phyloP scores from a whole-genome alignment of 2,113 vertebrate species.

The Casuarius casuarius region DNA sequence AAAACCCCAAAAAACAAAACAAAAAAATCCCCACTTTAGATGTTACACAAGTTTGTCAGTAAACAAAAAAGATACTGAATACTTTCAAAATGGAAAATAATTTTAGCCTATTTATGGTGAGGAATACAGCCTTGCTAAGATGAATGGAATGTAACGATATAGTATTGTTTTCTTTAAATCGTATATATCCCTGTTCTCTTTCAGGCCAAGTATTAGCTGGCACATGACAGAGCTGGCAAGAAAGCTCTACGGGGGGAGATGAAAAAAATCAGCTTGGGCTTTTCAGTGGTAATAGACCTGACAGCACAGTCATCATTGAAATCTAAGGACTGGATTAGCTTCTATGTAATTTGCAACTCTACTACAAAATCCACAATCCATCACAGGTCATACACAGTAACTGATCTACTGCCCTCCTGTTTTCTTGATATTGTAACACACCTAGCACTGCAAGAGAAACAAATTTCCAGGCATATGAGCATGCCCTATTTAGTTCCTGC shows the following conservation, averaged over 20 bases:
- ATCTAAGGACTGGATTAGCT: background rate
- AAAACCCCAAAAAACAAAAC: background rate
- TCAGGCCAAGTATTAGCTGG: background rate
- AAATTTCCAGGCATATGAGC: fast-evolving
- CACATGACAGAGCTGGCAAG: background rate
- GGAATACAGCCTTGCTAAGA: background rate
- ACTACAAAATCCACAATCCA: no score
- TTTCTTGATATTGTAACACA: background rate
- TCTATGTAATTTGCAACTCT: background rate
- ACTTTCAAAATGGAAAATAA: background rate
- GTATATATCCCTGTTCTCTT: background rate
- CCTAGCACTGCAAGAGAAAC: background rate
- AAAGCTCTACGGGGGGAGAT: background rate
- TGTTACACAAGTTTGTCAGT: background rate
- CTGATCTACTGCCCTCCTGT: background rate
- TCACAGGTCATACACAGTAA: background rate
- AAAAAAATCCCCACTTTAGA: background rate
- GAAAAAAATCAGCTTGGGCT: background rate
- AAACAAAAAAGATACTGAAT: background rate
- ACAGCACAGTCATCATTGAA: background rate
- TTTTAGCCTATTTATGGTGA: background rate
- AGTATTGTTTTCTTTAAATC: background rate
- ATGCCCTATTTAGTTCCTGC: background rate
- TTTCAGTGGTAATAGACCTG: background rate
- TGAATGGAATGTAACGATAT: background rate